Conservation (phyloP, 2,113 vertebrate genomes). For the Uropsilus gracilis region DNA sequence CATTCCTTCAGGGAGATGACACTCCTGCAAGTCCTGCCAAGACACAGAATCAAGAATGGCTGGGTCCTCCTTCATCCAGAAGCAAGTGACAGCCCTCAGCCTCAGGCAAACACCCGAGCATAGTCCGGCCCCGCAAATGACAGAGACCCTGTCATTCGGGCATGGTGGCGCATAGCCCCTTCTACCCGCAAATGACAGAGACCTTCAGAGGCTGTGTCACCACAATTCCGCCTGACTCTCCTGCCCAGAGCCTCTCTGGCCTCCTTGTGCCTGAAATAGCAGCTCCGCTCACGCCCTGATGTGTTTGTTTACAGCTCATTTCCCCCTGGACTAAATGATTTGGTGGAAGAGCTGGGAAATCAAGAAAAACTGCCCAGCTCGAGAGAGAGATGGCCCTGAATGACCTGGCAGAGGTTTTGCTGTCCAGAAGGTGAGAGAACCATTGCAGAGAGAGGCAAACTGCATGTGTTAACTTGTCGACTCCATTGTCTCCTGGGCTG, state of each 20-base stretch:
- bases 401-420: rapidly evolving
- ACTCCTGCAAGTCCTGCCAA: not conserved
- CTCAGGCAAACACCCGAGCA: not conserved
- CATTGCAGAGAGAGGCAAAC: rapidly evolving
- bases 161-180: no score
- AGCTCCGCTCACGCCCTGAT: rapidly evolving
- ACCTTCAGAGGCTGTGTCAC: no score
- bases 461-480: not conserved
- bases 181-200: not conserved
- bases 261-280: not conserved
- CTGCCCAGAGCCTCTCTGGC: rapidly evolving
- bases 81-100: not conserved
- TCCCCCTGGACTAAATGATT: not conserved
- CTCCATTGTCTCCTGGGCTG: rapidly evolving
- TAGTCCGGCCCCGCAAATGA: rapidly evolving
- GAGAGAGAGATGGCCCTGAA: not conserved
- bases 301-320: not conserved
- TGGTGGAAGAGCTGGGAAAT: not conserved
- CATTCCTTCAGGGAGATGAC: not conserved
- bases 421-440: not conserved
- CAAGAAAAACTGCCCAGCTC: not conserved
- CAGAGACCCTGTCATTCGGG: no score
- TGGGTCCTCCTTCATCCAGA: not conserved
- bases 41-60: rapidly evolving
- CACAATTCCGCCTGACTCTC: rapidly evolving